phyloP scores from a whole-genome alignment of 2,888 invertebrate genomes.

The Pyrrhia umbra region DNA sequence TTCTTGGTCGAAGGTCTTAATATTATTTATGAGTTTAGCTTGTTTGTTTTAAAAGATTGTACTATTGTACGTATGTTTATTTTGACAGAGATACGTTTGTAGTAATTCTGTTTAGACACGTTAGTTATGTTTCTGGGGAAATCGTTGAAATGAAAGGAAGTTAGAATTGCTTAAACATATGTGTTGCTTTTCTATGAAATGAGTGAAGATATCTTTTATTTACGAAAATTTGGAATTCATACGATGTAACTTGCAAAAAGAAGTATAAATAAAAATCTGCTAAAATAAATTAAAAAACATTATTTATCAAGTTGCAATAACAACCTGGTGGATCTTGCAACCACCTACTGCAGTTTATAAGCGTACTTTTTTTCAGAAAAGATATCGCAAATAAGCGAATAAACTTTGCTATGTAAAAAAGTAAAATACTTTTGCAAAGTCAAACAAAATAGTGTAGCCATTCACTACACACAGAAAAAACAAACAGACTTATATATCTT shows the following conservation, averaged over 20 bases:
- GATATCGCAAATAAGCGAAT: background rate
- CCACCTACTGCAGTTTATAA: background rate
- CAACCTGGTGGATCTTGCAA: background rate
- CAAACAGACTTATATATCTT: slow-evolving; percentile 40
- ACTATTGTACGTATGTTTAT: slow-evolving; percentile 14
- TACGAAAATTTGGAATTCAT: background rate
- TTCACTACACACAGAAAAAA: slow-evolving; percentile 37
- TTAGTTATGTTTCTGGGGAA: slow-evolving; percentile 23
- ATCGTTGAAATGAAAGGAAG: slow-evolving; percentile 13
- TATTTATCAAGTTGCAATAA: background rate
- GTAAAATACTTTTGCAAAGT: background rate
- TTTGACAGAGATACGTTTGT: slow-evolving; percentile 7
- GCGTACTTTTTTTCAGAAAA: too few species aligned
- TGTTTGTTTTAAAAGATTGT: slow-evolving; percentile 25
- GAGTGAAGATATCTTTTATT: background rate
- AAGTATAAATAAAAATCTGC: background rate
- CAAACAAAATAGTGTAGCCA: background rate
- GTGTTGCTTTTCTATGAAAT: background rate
- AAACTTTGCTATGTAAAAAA: background rate
- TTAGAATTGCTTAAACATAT: slow-evolving; percentile 5
- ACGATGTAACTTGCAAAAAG: background rate
- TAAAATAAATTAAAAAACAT: too few species aligned
- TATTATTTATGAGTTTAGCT: slow-evolving; percentile 35
- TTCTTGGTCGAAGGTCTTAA: slow-evolving; percentile 34
- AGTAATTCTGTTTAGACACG: slow-evolving; percentile 18